A percentile compares a stretch with the other conserved stretches of the same genome.
These are phyloP conservation scores for Lycocerus yunnanus DNA, from an alignment of 2,888 invertebrate species.

Conservation along the genomic window DNA sequence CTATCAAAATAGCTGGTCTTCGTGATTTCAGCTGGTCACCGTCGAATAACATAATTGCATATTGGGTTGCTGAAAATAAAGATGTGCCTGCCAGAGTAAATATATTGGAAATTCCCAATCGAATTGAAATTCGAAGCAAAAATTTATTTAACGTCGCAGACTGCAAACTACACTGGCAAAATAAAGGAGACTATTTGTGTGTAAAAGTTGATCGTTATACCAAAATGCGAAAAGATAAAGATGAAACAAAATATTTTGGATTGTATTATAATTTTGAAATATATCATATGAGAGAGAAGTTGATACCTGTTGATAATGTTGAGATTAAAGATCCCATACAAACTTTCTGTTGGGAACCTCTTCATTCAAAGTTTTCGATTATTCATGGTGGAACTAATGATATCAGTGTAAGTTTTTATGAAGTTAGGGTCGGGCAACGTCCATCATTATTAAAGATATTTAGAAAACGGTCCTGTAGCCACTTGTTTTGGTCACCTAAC, in stretches of 20 bases:
- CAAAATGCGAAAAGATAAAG: slow-evolving; percentile 91
- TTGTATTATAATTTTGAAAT: slow-evolving; percentile 99
- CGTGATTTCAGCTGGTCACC: slow-evolving; percentile 98
- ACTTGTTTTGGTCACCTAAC: slow-evolving; percentile 93
- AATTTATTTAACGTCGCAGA: slow-evolving; percentile 98
- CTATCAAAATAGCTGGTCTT: slow-evolving; percentile 87
- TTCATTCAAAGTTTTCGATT: slow-evolving; percentile 94
- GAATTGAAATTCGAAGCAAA: slow-evolving; percentile 87
- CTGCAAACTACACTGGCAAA: slow-evolving; percentile 99
- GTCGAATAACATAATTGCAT: slow-evolving; percentile 92
- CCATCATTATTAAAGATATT: slow-evolving; percentile 85
- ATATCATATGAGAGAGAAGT: slow-evolving; percentile 97
- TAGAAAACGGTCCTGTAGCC: slow-evolving; percentile 88
- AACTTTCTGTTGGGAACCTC: slow-evolving; percentile 98
- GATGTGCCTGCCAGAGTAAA: slow-evolving; percentile 95
- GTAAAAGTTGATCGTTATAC: slow-evolving; percentile 69
- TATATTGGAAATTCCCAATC: slow-evolving; percentile 88
- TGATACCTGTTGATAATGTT: slow-evolving; percentile 96
- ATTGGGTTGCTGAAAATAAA: slow-evolving; percentile 98
- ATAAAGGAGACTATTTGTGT: slow-evolving; percentile 95
- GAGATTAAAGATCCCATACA: slow-evolving; percentile 93
- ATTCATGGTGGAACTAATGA: slow-evolving; percentile 91
- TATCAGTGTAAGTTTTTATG: slow-evolving; percentile 89
- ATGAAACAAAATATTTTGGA: slow-evolving; percentile 91
- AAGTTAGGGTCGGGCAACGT: slow-evolving; percentile 87